Evolutionary conservation across 2,113 vertebrate genomes (phyloP), one percentile per base, ranked within the genome.

Genomic region (Eleginops maclovinus): DNA sequence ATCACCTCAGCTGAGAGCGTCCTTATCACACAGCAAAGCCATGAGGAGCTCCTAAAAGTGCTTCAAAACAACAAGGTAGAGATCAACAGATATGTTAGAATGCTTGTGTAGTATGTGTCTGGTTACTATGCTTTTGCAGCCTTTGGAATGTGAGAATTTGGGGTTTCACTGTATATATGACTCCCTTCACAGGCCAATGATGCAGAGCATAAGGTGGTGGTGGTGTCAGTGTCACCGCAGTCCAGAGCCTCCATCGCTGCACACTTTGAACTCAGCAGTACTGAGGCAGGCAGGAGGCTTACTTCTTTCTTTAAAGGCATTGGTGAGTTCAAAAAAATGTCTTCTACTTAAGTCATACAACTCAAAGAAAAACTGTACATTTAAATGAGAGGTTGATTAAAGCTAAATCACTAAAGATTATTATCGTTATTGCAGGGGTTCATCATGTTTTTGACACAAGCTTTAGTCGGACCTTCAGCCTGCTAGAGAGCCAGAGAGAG

Each of bases 1-100:
- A 95, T 99, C 77, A 99, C 98, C 0, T 99, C 98, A 0, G 98
- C 98, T 0, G 98, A 99, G 91, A 99, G 96, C 0, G 93, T 99
- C 26, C 90, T 99, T 5, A 95, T 99, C 84, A 94, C 95, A 0
- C 97, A 99, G 72, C 98, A 99, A 93, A 99, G 98, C 89, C 97
- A 98, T 0, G 94, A 95, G 62, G 97, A 99, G 74, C 92, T 99
- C 10, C 91, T 91, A 82, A 97, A 91, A 74, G 90, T 96, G 31
- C 93, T 99, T 4, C 73, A 74, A 0, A 92, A 85, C 17, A 99
- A 99, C 79, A 94, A 96, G 94, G 97, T 99, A 51, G 16, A 53
- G 13, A 28, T 17, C 14, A 49, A 16, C 41, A 1, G 12, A 46
- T 66, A 2, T 11, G 12, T 41, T 43, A 28, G 9, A 68, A 43